These are phyloP conservation scores for Aldabrachelys gigantea DNA, from an alignment of 2,113 vertebrate species.

Conservation along the genomic window DNA sequence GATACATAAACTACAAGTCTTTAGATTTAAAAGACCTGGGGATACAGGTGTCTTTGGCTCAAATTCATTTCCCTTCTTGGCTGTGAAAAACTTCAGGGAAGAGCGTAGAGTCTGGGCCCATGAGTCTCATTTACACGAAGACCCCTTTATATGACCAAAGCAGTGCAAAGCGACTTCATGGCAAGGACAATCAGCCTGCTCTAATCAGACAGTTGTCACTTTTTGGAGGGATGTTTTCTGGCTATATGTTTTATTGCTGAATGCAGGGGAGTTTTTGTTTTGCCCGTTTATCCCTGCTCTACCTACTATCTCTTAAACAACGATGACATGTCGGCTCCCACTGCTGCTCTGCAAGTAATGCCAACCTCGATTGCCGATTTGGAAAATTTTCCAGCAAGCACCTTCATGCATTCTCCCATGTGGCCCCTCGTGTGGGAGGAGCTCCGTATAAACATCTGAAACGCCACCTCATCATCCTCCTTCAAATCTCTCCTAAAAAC, in stretches of 20 bases:
- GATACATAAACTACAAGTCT: background rate
- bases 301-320: background rate
- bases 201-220: background rate
- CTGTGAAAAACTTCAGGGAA: background rate
- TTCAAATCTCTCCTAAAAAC: background rate
- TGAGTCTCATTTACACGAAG: background rate
- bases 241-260: fast-evolving
- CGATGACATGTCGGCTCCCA: background rate
- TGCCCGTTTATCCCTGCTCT: background rate
- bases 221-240: background rate
- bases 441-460: background rate
- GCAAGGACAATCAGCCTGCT: fast-evolving
- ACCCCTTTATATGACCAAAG: fast-evolving
- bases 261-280: background rate
- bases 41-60: background rate
- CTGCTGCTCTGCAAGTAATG: background rate
- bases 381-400: background rate
- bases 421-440: background rate
- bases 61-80: background rate
- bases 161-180: background rate
- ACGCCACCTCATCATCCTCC: background rate
- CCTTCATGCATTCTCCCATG: background rate
- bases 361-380: background rate
- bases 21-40: background rate
- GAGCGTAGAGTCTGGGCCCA: background rate